A percentile compares a stretch with the other conserved stretches of the same genome.
phyloP scores from a whole-genome alignment of 2,888 invertebrate species.

The Ctena decussata region DNA sequence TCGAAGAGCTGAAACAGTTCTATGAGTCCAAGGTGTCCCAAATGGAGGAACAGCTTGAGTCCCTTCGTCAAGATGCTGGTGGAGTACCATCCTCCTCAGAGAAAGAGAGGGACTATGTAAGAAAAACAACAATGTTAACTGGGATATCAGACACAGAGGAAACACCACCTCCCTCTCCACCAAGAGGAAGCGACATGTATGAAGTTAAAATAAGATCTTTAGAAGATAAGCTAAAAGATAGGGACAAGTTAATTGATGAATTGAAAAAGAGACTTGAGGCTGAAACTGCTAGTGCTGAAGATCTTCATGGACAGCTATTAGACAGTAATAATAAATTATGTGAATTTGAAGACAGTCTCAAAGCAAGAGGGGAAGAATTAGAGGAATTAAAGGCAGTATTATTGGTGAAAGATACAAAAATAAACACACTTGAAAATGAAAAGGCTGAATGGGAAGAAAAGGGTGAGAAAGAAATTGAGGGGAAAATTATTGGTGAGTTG shows the following conservation, averaged over 20 bases:
- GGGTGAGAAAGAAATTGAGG: slow-evolving; percentile 61
- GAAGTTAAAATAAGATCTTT: slow-evolving; percentile 48
- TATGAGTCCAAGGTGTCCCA: slow-evolving; percentile 72
- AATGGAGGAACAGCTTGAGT: slow-evolving; percentile 62
- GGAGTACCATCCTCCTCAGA: slow-evolving; percentile 29
- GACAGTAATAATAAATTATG: slow-evolving; percentile 61
- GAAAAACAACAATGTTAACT: slow-evolving; percentile 70
- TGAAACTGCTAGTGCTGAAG: slow-evolving; percentile 64
- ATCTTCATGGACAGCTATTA: slow-evolving; percentile 56
- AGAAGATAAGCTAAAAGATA: slow-evolving; percentile 62
- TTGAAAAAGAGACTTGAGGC: slow-evolving; percentile 68
- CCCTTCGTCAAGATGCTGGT: slow-evolving; percentile 51
- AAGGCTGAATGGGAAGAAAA: slow-evolving; percentile 70
- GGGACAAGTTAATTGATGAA: slow-evolving; percentile 66
- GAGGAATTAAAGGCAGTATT: slow-evolving; percentile 64
- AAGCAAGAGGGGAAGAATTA: slow-evolving; percentile 63
- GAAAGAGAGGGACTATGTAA: slow-evolving; percentile 70
- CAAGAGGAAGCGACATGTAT: slow-evolving; percentile 21
- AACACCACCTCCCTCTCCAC: slow-evolving; percentile 34
- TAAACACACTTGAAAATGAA: slow-evolving; percentile 66
- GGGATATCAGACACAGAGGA: slow-evolving; percentile 71
- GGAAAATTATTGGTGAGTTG: slow-evolving; percentile 60
- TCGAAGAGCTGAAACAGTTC: slow-evolving; percentile 69
- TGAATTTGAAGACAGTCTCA: slow-evolving; percentile 60
- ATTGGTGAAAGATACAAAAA: slow-evolving; percentile 58